These are phyloP conservation scores for Perodicticus potto DNA, from an alignment of 2,797 vertebrate species.

Conservation along the genomic window DNA sequence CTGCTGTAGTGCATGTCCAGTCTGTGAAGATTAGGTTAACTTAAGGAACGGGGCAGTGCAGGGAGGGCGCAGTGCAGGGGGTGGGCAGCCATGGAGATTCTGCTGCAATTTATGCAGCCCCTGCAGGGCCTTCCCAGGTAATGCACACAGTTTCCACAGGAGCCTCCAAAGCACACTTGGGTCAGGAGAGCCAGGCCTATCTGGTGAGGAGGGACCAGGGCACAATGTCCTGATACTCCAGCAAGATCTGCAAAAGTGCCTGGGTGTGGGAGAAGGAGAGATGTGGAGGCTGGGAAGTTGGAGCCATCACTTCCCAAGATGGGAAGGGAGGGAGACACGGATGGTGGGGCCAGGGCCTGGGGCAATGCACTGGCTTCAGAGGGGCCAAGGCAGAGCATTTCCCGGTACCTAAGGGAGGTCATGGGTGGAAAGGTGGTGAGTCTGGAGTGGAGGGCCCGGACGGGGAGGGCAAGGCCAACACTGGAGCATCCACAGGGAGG, in stretches of 20 bases:
- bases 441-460: not conserved
- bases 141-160: too few relatives aligned
- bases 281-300: not conserved
- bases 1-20: too few relatives aligned
- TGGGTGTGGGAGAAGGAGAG: not conserved
- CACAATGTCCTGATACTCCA: not conserved
- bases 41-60: too few relatives aligned
- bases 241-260: accelerated
- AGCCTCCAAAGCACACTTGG: not conserved
- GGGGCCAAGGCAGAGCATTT: accelerated
- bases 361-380: too few relatives aligned
- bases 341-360: too few relatives aligned
- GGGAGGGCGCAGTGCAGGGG: too few relatives aligned
- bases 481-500: accelerated
- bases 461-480: too few relatives aligned
- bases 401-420: accelerated
- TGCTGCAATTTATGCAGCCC: not conserved
- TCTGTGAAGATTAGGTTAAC: too few relatives aligned
- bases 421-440: accelerated
- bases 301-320: not conserved
- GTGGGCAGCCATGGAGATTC: too few relatives aligned
- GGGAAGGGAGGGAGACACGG: not conserved
- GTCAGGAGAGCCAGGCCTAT: not conserved
- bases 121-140: too few relatives aligned
- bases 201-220: too few relatives aligned